A percentile compares a stretch with the other conserved stretches of the same genome.
These are phyloP conservation scores for Eupithecia exiguata DNA, from an alignment of 2,888 invertebrate genomes.

Conservation along the genomic window DNA sequence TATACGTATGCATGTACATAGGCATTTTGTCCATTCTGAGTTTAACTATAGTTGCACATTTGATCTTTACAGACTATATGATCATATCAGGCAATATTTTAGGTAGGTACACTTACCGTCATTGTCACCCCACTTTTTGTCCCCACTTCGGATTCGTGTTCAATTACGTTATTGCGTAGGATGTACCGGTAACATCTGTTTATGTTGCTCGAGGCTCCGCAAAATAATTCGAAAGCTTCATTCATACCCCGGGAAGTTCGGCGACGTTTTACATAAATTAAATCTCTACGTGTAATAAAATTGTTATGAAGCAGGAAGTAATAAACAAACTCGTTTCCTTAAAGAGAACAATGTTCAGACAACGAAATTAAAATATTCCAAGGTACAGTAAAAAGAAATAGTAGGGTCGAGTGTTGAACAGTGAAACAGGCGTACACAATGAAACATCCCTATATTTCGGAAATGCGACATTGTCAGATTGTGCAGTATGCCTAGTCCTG, in stretches of 20 bases:
- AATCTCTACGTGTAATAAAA: conserved; percentile 50
- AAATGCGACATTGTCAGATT: too few species aligned
- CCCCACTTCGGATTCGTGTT: conserved; percentile 13
- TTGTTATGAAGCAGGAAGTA: conserved; percentile 45
- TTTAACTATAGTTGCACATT: background rate
- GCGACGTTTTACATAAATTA: conserved; percentile 61
- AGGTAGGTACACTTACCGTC: conserved; percentile 48
- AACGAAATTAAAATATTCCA: conserved; percentile 28
- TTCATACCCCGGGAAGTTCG: conserved; percentile 52
- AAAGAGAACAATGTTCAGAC: conserved; percentile 33
- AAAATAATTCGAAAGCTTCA: conserved; percentile 58
- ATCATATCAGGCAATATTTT: background rate
- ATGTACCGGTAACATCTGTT: conserved; percentile 48
- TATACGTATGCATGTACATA: background rate
- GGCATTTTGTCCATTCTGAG: background rate
- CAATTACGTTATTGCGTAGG: conserved; percentile 57
- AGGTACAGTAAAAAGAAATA: conserved; percentile 9
- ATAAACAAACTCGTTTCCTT: conserved; percentile 46
- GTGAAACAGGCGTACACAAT: too few species aligned
- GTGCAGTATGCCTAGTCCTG: too few species aligned
- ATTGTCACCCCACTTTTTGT: conserved; percentile 33
- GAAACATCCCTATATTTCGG: too few species aligned
- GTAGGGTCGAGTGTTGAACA: too few species aligned
- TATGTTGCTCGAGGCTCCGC: conserved; percentile 32
- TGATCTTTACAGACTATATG: background rate